Evolutionary conservation across 2,797 vertebrate genomes (phyloP).

Genomic region (Rhynchonycteris naso): DNA sequence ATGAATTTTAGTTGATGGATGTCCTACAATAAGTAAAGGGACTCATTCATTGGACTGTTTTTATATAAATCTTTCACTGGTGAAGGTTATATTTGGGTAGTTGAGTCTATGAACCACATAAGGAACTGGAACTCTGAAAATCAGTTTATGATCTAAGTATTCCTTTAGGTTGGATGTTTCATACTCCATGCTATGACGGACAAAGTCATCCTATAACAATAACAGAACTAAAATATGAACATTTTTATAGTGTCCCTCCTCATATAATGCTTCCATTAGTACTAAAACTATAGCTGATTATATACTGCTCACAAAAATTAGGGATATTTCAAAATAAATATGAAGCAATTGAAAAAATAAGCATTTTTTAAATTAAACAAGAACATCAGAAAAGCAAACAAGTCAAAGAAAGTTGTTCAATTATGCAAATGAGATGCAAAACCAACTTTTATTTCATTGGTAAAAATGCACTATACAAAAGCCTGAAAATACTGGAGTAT

Average conservation of each 20-base stretch:
- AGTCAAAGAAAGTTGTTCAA: too few species aligned
- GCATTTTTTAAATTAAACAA: too few species aligned
- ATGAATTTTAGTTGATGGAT: not conserved
- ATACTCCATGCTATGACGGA: not conserved
- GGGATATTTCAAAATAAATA: too few species aligned
- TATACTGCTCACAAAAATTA: too few species aligned
- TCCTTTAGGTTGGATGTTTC: not conserved
- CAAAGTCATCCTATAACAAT: conserved; percentile 11
- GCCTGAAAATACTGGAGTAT: too few species aligned
- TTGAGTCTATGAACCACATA: conserved; percentile 3
- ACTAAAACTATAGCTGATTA: not conserved
- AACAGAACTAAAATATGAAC: not conserved
- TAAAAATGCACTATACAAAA: too few species aligned
- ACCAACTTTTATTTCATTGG: too few species aligned
- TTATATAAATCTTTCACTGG: not conserved
- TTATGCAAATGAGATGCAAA: too few species aligned
- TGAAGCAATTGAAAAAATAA: too few species aligned
- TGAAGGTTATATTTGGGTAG: conserved; percentile 16
- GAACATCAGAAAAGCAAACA: too few species aligned
- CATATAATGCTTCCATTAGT: not conserved
- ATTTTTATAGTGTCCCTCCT: not conserved
- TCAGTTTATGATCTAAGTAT: conserved; percentile 28
- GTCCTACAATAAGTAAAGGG: conserved; percentile 25
- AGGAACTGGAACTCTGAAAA: conserved; percentile 39
- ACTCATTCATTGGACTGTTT: not conserved